Base-by-base conservation (phyloP, 2,888 invertebrate species). In the Pristionchus maxplancki region DNA sequence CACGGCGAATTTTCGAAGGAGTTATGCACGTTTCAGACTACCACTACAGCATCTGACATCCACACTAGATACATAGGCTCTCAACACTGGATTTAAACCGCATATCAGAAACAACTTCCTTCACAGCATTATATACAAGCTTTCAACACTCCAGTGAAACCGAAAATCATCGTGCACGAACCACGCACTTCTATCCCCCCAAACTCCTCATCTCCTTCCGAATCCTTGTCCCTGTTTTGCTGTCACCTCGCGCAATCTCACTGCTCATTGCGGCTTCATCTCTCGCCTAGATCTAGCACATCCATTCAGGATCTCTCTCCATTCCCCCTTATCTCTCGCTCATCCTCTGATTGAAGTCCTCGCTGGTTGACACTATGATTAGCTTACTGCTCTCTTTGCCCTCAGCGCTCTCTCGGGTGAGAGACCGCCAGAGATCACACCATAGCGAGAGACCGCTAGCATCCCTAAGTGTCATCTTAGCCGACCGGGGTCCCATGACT, bases 231-330 rank as follows among this genome's bases (percentile, higher is more conserved):
- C 74, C 4, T 78, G 78, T 78, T 78, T 78, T 78, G n/a, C 13
- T 48, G 78, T 78, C 78, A n/a, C 44, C 9, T 78, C 17, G 44
- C 6, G 58, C 78, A 78, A 78, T 78, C 78, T 78, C 71, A 71
- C 37, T 44, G 11, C 44, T 71, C 40, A 20, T 37, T 40, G 58
- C 20, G 58, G 58, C 58, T 58, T 58, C 58, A 58, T 58, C n/a
- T 58, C n/a, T 58, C 58, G 58, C 58, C 58, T 58, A 58, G 58
- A 58, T 71, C 37, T 20, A 31, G 71, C 71, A 71, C 20, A 15
- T 34, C 44, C 44, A 44, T 44, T 17, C 9, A 8, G 20, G 11
- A 1, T 24, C 40, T 40, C 74, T 74, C 74, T 40, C 40, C 8
- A 8, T 40, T 24, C 24, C n/a, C 15, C 74, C 13, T 40, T 40